Evolutionary conservation across 2,888 invertebrate genomes (phyloP).

Genomic region (Tethea ocularis): DNA sequence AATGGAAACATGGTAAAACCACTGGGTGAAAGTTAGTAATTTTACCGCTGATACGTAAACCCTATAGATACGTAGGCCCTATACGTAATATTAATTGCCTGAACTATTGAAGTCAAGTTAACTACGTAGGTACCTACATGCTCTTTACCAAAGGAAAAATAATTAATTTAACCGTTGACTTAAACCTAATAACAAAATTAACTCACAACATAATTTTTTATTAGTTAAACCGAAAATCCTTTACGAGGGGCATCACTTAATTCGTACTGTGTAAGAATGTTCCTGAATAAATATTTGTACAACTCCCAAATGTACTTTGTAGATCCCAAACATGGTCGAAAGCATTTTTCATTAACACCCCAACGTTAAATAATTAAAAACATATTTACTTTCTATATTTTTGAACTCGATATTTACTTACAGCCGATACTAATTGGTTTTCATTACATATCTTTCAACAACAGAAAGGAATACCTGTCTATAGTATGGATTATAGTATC

Average conservation of each 20-base stretch:
- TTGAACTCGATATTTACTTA: background rate
- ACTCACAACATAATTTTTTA: background rate
- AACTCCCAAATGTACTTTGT: background rate
- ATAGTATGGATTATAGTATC: background rate
- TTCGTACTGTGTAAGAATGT: background rate
- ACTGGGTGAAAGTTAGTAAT: background rate
- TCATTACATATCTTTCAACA: background rate
- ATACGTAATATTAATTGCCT: no score
- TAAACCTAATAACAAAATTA: background rate
- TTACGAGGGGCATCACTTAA: background rate
- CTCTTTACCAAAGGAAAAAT: background rate
- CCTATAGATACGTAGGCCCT: no score
- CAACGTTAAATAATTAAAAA: background rate
- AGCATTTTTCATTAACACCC: slow-evolving; percentile 8
- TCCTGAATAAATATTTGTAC: background rate
- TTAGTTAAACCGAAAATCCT: background rate
- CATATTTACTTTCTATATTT: background rate
- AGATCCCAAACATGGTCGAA: background rate
- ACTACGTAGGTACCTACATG: no score
- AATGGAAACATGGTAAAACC: background rate
- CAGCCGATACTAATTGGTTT: background rate
- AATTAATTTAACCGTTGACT: background rate
- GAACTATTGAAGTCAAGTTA: no score
- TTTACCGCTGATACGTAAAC: background rate
- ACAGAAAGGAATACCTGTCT: background rate